Percentiles rank a stretch among this genome's conserved stretches.
Conservation (phyloP, 2,888 invertebrate genomes). For the Hyles lineata region DNA sequence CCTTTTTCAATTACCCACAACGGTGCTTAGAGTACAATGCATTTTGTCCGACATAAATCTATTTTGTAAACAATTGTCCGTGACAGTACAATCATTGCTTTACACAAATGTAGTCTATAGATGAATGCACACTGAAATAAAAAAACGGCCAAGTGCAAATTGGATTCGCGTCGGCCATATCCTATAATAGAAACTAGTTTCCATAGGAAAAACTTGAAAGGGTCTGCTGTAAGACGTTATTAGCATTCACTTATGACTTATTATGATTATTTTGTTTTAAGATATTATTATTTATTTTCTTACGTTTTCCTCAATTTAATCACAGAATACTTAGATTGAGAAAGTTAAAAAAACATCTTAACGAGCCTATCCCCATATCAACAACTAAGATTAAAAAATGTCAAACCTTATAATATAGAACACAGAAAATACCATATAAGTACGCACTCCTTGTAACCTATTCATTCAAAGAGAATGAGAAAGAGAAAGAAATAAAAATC, state of each 20-base stretch:
- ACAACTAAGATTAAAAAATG: background rate
- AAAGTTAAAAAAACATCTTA: no score
- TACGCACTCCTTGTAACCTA: no score
- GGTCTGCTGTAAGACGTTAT: no score
- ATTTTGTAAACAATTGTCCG: conserved; percentile 4
- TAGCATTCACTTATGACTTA: no score
- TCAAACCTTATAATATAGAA: no score
- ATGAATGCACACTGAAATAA: background rate
- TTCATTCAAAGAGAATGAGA: background rate
- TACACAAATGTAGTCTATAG: background rate
- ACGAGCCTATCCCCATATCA: background rate
- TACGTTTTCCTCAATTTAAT: no score
- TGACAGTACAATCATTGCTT: background rate
- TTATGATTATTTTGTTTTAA: no score
- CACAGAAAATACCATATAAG: no score
- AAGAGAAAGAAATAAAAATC: background rate
- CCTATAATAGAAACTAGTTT: background rate
- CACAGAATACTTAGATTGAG: no score
- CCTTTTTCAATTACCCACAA: conserved; percentile 25
- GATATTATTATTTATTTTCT: no score
- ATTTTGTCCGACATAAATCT: background rate
- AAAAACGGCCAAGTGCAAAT: background rate
- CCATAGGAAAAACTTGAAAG: no score
- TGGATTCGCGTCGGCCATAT: background rate
- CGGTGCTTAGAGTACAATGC: background rate